Base-by-base conservation (phyloP, 1,140 invertebrate species). In the Protaetia brevitarsis region DNA sequence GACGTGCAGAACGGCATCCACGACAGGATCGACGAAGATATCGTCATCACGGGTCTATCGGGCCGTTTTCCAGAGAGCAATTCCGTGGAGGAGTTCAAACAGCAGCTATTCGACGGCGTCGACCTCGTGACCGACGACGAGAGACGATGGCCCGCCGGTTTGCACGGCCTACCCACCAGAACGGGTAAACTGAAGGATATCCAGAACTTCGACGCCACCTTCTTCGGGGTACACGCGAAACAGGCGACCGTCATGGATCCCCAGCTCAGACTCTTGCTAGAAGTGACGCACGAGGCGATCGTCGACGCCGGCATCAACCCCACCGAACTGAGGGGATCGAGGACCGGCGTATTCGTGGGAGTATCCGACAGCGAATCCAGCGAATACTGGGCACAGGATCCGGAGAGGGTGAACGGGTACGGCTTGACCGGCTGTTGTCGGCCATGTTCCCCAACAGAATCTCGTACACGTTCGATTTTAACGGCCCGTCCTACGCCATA, bases 371-470 rank as follows among this genome's bases (percentile, higher is more conserved):
- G 91, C 31, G 95, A 97, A 78, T 88, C 91, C 2, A 90, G 92
- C 69, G 92, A 96, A 75, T 88, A 84, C 69, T 95, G 90, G 88
- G 88, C 86, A 11, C 72, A 73, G 16, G 86, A 92, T 77, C 82
- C 86, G 0, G 90, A 93, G 37, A 84, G 85, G 72, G 86, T 95
- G 1, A 94, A 91, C 75, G 96, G 96, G 62, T 98, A 98, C 80
- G 93, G 89, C 29, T 82, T 98, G 69, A 96, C 92, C 2, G 96
- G 96, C 21, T 96, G 94, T 79, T 90, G 89, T 60, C 83, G 93
- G 92, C 95, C 26, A 98, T 98, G 96, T 97, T 98, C 79, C 87
- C 95, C 34, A 99, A 99, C 79, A 87, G 97, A 74, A 86, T 99
- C 30, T 98, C 95, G 0, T 99, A 90, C 81, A 91, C 94, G 7